Evolutionary conservation across 2,797 vertebrate genomes (phyloP), one percentile per base, ranked within the genome.

Genomic region (Mus caroli): DNA sequence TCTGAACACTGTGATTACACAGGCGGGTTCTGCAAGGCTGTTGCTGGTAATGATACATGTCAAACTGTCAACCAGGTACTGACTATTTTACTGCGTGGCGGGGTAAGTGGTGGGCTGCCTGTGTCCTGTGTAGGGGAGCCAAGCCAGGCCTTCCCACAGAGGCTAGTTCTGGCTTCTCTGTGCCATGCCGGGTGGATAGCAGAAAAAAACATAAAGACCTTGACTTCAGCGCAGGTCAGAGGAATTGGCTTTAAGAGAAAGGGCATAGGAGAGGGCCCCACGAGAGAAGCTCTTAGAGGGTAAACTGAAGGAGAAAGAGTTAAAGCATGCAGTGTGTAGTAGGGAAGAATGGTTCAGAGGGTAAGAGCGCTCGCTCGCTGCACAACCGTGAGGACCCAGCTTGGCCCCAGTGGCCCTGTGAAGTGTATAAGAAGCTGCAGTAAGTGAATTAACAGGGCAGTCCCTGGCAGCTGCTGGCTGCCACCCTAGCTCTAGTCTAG

Each of bases 11-110:
- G 26, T 83, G 91, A 92, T 75, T 40, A 92, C 28, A 40, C 2
- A 31, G 31, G 43, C 34, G 56, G 76, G 40, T 40, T 89, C 76
- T 52, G 69, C 52, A 62, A 85, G 60, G 50, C 0, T 17, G 79
- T 91, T 62, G 78, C 43, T 17, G 37, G 69, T 85, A 89, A 91
- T 62, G 77, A 87, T 24, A 84, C 12, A 56, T 89, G 89, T 95
- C 88, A 84, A 95, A 37, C 1, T 62, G 64, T 95, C 76, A 64
- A 88, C 37, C n/a, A 80, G 28, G 75, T 26, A 20, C 37, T 2
- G 71, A 50, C 24, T 87, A 37, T 80, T 85, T 77, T 62, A 56
- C 24, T 46, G 56, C 46, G 15, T 54, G 37, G 24, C 20, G 60
- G 71, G 67, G 19, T 54, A 15, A n/a, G 26, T 50, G 76, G 89